Evolutionary conservation across 2,888 invertebrate genomes (phyloP).

Genomic region (Axea sp.): DNA sequence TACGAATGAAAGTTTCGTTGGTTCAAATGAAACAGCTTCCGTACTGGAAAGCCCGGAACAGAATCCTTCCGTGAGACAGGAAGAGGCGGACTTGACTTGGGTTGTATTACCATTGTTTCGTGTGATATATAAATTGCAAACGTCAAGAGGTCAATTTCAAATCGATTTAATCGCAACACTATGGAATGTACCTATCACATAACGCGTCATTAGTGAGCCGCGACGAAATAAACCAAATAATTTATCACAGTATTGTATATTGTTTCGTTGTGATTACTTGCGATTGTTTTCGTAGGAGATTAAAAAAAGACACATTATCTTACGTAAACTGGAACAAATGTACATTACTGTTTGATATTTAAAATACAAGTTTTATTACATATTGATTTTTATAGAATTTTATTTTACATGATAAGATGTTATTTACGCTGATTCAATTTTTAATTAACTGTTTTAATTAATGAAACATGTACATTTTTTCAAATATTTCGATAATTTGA

Average conservation of each 20-base stretch:
- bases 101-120: constrained; percentile 48
- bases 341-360: no score
- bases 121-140: constrained; percentile 46
- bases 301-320: no score
- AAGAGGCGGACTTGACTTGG: constrained; percentile 35
- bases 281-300: no score
- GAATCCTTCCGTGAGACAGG: constrained; percentile 37
- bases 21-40: constrained; percentile 46
- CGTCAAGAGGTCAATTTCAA: constrained; percentile 47
- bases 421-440: no score
- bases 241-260: constrained; percentile 37
- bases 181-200: constrained; percentile 35
- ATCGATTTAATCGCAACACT: constrained; percentile 40
- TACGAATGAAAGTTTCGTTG: constrained; percentile 48
- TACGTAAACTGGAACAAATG: no score
- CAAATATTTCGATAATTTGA: no score
- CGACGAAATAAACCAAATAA: constrained; percentile 35
- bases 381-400: no score
- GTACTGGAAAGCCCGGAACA: constrained; percentile 44
- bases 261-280: constrained; percentile 1
- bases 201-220: constrained; percentile 41
- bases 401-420: no score
- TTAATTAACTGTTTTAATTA: no score
- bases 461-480: no score
- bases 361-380: no score